Conservation (phyloP, 2,113 vertebrate genomes). For the Petrocephalus microphthalmus region DNA sequence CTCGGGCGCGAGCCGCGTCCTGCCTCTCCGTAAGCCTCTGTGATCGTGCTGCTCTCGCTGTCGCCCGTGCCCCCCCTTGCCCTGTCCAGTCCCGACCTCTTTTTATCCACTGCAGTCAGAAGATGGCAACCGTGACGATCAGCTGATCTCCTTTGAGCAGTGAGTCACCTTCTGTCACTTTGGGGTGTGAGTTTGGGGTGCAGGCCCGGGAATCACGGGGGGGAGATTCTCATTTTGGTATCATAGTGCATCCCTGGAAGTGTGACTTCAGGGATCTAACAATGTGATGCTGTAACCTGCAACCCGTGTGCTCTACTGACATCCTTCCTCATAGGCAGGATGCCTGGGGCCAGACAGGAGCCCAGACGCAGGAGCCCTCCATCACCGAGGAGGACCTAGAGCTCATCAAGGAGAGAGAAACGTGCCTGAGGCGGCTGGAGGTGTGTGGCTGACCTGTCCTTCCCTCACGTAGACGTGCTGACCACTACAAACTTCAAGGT, state of each 20-base stretch:
- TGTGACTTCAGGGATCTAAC: neutral
- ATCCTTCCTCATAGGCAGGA: conserved; percentile 66
- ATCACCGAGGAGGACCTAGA: conserved; percentile 93
- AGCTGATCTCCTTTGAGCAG: conserved; percentile 91
- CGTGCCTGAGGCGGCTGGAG: conserved; percentile 88
- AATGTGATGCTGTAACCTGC: neutral
- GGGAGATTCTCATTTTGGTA: neutral
- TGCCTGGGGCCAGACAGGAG: conserved; percentile 81
- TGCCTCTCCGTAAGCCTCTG: conserved; percentile 68
- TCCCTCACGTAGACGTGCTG: neutral
- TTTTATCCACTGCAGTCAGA: conserved; percentile 62
- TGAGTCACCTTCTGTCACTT: conserved; percentile 44
- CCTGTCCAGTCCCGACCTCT: neutral
- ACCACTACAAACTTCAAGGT: neutral
- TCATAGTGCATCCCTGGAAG: neutral
- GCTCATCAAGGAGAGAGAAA: conserved; percentile 91
- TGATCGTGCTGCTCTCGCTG: neutral
- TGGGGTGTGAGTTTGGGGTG: neutral
- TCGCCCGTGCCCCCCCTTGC: neutral
- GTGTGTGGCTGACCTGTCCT: conserved; percentile 43
- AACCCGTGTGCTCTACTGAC: too few species aligned
- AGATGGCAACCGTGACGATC: conserved; percentile 76
- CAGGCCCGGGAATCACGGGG: neutral
- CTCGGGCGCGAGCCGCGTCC: conserved; percentile 80
- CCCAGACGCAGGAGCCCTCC: conserved; percentile 75